A percentile compares a stretch with the other conserved stretches of the same genome.
Evolutionary conservation across 1,140 invertebrate species (phyloP).

Genomic region (Arion vulgaris): DNA sequence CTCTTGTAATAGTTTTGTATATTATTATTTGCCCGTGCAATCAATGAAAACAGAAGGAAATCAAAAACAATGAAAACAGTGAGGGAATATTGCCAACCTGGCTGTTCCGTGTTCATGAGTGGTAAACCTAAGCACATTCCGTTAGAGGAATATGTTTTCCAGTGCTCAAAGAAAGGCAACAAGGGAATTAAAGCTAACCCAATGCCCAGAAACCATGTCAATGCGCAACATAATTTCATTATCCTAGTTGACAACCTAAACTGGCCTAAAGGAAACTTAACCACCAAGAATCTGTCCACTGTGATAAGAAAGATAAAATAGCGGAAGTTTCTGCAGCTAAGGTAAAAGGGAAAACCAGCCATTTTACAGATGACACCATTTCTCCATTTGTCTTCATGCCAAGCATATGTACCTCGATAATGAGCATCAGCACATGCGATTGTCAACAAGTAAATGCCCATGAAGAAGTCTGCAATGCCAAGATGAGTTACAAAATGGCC

Average conservation of each 20-base stretch:
- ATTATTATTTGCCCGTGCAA: constrained; percentile 50
- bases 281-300: constrained; percentile 52
- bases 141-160: constrained; percentile 29
- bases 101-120: neutral
- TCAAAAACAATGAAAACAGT: neutral
- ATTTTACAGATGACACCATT: constrained; percentile 48
- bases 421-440: constrained; percentile 55
- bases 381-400: constrained; percentile 51
- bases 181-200: constrained; percentile 22
- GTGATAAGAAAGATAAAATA: constrained; percentile 52
- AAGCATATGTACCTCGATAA: constrained; percentile 52
- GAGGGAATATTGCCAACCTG: neutral
- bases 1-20: constrained; percentile 35
- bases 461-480: constrained; percentile 57
- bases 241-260: constrained; percentile 9
- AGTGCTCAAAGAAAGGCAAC: constrained; percentile 29
- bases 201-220: constrained; percentile 19
- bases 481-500: constrained; percentile 54
- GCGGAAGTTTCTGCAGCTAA: constrained; percentile 58
- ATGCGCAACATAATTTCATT: constrained; percentile 1
- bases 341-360: constrained; percentile 55
- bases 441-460: constrained; percentile 62
- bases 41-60: constrained; percentile 13
- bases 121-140: constrained; percentile 35
- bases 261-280: constrained; percentile 39